phyloP scores from a whole-genome alignment of 2,797 vertebrate genomes.

The Parotocinclus haroldoi region DNA sequence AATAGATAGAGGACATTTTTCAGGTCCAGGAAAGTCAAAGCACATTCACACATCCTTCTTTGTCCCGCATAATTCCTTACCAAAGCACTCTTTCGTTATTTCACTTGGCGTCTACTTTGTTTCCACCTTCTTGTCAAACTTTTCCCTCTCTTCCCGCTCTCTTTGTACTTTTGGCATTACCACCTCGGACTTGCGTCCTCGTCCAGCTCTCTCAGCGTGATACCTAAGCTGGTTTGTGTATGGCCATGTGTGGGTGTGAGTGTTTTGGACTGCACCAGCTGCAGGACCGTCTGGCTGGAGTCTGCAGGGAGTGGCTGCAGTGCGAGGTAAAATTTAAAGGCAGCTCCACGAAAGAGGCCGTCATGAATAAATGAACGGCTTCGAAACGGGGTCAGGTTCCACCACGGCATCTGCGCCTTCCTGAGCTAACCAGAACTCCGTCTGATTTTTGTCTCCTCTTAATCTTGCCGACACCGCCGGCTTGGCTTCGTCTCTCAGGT shows the following conservation, averaged over 20 bases:
- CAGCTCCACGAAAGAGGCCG: conserved; percentile 63
- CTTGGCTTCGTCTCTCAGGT: conserved; percentile 15
- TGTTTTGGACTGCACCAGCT: conserved; percentile 54
- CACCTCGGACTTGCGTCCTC: conserved; percentile 5
- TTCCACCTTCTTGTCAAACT: conserved; percentile 1
- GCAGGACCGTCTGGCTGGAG: conserved; percentile 58
- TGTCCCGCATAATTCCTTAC: conserved; percentile 32
- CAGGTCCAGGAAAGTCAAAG: conserved; percentile 51
- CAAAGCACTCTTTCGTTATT: conserved; percentile 33
- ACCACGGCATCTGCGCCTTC: conserved; percentile 30
- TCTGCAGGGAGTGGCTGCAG: conserved; percentile 61
- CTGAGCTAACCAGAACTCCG: conserved; percentile 41
- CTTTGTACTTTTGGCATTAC: conserved; percentile 2
- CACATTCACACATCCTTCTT: conserved; percentile 16
- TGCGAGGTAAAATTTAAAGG: conserved; percentile 70
- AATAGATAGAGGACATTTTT: conserved; percentile 56
- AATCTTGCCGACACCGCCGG: conserved; percentile 28
- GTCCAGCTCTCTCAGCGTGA: conserved; percentile 32
- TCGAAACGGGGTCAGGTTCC: conserved; percentile 49
- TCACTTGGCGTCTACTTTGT: conserved; percentile 27
- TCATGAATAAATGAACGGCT: conserved; percentile 60
- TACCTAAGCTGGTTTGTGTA: conserved; percentile 23
- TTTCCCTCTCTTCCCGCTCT: conserved; percentile 23
- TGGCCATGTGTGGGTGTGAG: conserved; percentile 19
- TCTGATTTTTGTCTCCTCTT: conserved; percentile 45